A percentile compares a stretch with the other conserved stretches of the same genome.
Evolutionary conservation across 2,888 invertebrate species (phyloP).

Genomic region (Acrobasis consociella): DNA sequence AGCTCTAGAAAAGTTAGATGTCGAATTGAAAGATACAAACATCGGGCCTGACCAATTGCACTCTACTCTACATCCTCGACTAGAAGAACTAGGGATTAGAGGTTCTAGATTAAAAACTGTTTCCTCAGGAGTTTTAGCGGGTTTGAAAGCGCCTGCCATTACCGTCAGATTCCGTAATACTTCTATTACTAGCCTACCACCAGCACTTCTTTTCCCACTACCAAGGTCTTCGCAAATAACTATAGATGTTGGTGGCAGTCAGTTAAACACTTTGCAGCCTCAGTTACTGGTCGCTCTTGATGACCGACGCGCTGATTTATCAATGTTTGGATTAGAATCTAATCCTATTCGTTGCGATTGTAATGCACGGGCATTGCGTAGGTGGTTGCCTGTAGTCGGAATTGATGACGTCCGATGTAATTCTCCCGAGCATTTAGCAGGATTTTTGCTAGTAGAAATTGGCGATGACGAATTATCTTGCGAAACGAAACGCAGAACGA

Average conservation of each 20-base stretch:
- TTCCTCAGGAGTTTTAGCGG: slow-evolving; percentile 92
- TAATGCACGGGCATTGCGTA: slow-evolving; percentile 88
- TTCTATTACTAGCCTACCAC: slow-evolving; percentile 89
- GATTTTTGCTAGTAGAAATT: slow-evolving; percentile 87
- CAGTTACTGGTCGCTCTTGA: slow-evolving; percentile 91
- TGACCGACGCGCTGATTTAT: slow-evolving; percentile 89
- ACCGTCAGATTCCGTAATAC: slow-evolving; percentile 91
- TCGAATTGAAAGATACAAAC: slow-evolving; percentile 93
- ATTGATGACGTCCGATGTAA: slow-evolving; percentile 85
- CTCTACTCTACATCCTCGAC: slow-evolving; percentile 89
- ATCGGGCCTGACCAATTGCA: slow-evolving; percentile 92
- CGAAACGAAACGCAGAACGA: slow-evolving; percentile 84
- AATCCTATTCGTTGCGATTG: slow-evolving; percentile 95
- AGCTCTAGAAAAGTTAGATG: slow-evolving; percentile 88
- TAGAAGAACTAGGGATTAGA: slow-evolving; percentile 88
- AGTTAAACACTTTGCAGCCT: slow-evolving; percentile 88
- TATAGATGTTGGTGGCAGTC: slow-evolving; percentile 90
- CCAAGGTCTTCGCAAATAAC: slow-evolving; percentile 92
- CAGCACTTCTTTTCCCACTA: slow-evolving; percentile 92
- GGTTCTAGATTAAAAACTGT: slow-evolving; percentile 89
- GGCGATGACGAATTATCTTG: slow-evolving; percentile 92
- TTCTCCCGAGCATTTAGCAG: slow-evolving; percentile 87
- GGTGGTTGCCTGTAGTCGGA: slow-evolving; percentile 88
- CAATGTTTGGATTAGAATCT: slow-evolving; percentile 87
- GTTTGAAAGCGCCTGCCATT: slow-evolving; percentile 88